Base-by-base conservation (phyloP, 1,140 invertebrate species). In the Macrotrachela quadricornifera region DNA sequence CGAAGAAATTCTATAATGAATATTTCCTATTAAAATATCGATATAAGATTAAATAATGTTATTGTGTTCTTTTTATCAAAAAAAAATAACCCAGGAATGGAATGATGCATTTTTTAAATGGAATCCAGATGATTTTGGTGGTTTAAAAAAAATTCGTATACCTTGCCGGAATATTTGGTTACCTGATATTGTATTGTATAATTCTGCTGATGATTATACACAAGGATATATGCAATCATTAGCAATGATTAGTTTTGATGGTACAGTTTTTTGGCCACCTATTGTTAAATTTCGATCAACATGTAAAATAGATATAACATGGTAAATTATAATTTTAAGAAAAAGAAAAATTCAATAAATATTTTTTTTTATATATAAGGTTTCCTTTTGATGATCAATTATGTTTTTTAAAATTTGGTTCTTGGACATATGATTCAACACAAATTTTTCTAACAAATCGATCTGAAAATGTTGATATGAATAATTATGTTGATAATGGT, bases 311-410 rank as follows among this genome's bases (percentile, higher is more conserved):
- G 41, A 42, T 42, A 42, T 42, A 42, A 42, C 41, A 14, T 42
- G 15, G 21, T 30, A 30, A 30, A 4, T 30, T 4, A 4, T 30
- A 2, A 30, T 30, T 30, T 8, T 30, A 30, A n/a, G n/a, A n/a
- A n/a, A n/a, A n/a, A n/a, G n/a, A n/a, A n/a, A n/a, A n/a, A n/a
- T n/a, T n/a, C n/a, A n/a, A n/a, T n/a, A n/a, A n/a, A n/a, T n/a
- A n/a, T n/a, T n/a, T n/a, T n/a, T n/a, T n/a, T n/a, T n/a, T n/a
- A n/a, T n/a, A n/a, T 72, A 92, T 85, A 57, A 95, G 88, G 87
- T 96, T 96, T 75, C 91, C 91, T 50, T 96, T 95, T 73, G 91
- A 96, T 71, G 88, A 95, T 71, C 91, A 96, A 74, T 80, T 80
- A 62, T 97, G 88, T 73, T 81, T 87, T 65, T 85, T 96, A 80